These are phyloP conservation scores for Drosophila melanogaster DNA, from an alignment of 1,140 invertebrate genomes.

Conservation along the genomic window Release_6_plus_ISO1_MT NT_037436.4:17397001-17397500, in stretches of 20 bases:
- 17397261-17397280: slow-evolving; percentile 86
- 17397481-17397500: slow-evolving; percentile 76
- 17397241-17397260: slow-evolving; percentile 86
- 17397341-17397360: slow-evolving; percentile 84
- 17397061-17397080: slow-evolving; percentile 84
- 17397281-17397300: slow-evolving; percentile 84
- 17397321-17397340: slow-evolving; percentile 83
- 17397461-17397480: slow-evolving; percentile 75
- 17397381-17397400: slow-evolving; percentile 84
- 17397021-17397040: slow-evolving; percentile 72
- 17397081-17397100: slow-evolving; percentile 84
- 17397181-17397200: slow-evolving; percentile 60
- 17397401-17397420: slow-evolving; percentile 81
- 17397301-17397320: slow-evolving; percentile 83
- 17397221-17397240: slow-evolving; percentile 87
- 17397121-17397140: slow-evolving; percentile 82
- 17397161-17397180: slow-evolving; percentile 50
- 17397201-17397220: slow-evolving; percentile 82
- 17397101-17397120: slow-evolving; percentile 84
- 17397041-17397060: slow-evolving; percentile 84
- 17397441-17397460: slow-evolving; percentile 76
- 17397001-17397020: slow-evolving; percentile 72
- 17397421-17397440: slow-evolving; percentile 73
- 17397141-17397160: slow-evolving; percentile 58
- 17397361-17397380: slow-evolving; percentile 84